These are phyloP conservation scores for Diadema setosum DNA, from an alignment of 35 echinoderm and acorn worm genomes.

Conservation along the genomic window DNA sequence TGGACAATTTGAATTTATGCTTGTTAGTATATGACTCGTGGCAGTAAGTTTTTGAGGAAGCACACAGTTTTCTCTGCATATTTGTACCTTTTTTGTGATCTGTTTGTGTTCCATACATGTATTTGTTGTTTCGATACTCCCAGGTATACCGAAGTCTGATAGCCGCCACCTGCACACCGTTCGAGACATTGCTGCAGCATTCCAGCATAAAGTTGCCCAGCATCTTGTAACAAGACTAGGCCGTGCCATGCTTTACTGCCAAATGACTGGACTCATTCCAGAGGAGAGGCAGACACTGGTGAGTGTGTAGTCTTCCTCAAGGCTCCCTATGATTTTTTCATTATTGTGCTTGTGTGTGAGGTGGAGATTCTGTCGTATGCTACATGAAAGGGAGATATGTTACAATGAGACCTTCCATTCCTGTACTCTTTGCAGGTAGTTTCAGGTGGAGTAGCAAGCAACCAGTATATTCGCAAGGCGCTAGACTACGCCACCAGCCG, in stretches of 20 bases:
- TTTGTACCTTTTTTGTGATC: too few species aligned
- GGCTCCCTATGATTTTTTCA: background rate
- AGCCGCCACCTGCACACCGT: slow-evolving; percentile 18
- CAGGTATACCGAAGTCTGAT: background rate
- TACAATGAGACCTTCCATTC: background rate
- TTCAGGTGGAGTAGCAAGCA: slow-evolving; percentile 96
- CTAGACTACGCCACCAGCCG: slow-evolving; percentile 37
- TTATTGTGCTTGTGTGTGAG: too few species aligned
- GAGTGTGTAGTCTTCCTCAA: background rate
- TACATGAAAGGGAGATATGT: too few species aligned
- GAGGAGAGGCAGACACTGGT: slow-evolving; percentile 59
- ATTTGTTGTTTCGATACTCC: too few species aligned
- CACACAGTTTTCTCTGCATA: too few species aligned
- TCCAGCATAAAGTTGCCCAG: slow-evolving; percentile 83
- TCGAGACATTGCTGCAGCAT: slow-evolving; percentile 79
- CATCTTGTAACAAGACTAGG: slow-evolving; percentile 64
- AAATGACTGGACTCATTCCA: slow-evolving; percentile 41
- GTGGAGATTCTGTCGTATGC: too few species aligned
- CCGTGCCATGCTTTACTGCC: slow-evolving; percentile 70
- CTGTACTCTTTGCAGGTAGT: slow-evolving; percentile 72
- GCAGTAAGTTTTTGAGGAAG: too few species aligned
- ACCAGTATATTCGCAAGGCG: slow-evolving; percentile 76
- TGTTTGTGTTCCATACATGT: too few species aligned
- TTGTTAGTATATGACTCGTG: too few species aligned
- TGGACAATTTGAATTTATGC: too few species aligned